Evolutionary conservation across 2,888 invertebrate genomes (phyloP), one percentile per base, ranked within the genome.

Genomic region (Drosophila anomalipes): DNA sequence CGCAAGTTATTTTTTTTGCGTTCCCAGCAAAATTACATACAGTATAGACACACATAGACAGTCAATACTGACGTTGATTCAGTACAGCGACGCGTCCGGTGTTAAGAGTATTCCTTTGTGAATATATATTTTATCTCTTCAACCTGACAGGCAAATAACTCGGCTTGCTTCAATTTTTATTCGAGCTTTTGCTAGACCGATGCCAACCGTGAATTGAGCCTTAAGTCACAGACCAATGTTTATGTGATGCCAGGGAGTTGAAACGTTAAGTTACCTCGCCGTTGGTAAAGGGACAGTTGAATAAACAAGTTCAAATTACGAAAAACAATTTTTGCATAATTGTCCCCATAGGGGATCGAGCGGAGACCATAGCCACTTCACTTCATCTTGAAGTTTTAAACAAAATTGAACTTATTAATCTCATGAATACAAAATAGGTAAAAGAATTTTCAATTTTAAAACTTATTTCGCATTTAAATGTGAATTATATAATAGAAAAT

Each of bases 21-120:
- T 41, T 70, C 65, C 52, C 73, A 79, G 79, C 79, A 60, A 62
- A 68, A 62, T 61, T 70, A 51, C 44, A 35, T 70, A 51, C 44
- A 35, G 57, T 57, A 64, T 49, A 64, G 79, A 67, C 70, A 78
- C 70, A 78, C 70, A 35, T 35, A 35, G 33, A 35, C 74, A 73
- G 32, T 51, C 67, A 49, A 35, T 41, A 58, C 37, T 51, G 59
- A 69, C 37, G 57, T 57, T 9, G 61, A 44, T 66, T 37, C 54
- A 59, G 58, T 58, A 37, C 54, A 60, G 39, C 60, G 44, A 37
- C 35, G 62, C 30, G 53, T 47, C 37, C 51, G 32, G 22, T 22
- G 26, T 68, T 41, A 28, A 54, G 35, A 57, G 26, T 57, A 60
- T 69, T 39, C 28, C 22, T 32, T 49, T 51, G 22, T 30, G 52